These are phyloP conservation scores for Cossypha dichroa DNA, from an alignment of 2,797 vertebrate genomes.

Conservation along the genomic window DNA sequence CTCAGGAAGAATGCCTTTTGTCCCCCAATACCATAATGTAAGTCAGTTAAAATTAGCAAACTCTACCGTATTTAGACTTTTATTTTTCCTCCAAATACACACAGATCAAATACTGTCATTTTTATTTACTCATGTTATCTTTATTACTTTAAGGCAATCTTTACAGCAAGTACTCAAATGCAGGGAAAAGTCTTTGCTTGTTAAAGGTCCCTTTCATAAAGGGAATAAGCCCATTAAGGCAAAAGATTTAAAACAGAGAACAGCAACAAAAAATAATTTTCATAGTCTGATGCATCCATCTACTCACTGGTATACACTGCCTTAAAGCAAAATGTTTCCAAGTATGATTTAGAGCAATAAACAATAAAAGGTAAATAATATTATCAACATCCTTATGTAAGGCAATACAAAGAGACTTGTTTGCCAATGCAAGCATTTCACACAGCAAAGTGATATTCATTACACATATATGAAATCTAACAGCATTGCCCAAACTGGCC, in stretches of 20 bases:
- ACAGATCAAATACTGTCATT: background rate
- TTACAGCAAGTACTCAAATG: background rate
- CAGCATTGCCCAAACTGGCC: background rate
- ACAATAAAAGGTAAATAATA: background rate
- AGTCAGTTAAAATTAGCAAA: background rate
- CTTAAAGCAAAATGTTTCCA: background rate
- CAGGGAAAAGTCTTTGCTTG: background rate
- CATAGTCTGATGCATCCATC: background rate
- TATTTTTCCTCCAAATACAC: background rate
- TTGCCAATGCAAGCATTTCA: background rate
- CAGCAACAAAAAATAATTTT: background rate
- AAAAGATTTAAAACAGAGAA: background rate
- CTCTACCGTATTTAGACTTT: background rate
- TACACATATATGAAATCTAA: background rate
- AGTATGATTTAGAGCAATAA: background rate
- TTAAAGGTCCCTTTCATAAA: background rate
- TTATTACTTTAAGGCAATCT: background rate
- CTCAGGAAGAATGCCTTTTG: background rate
- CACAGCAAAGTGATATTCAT: background rate
- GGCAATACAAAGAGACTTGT: background rate
- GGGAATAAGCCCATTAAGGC: background rate
- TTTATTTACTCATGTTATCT: background rate
- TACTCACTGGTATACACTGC: background rate
- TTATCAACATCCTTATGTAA: background rate
- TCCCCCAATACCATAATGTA: background rate